These are phyloP conservation scores for Mythimna pallens DNA, from an alignment of 2,888 invertebrate species.

Conservation along the genomic window DNA sequence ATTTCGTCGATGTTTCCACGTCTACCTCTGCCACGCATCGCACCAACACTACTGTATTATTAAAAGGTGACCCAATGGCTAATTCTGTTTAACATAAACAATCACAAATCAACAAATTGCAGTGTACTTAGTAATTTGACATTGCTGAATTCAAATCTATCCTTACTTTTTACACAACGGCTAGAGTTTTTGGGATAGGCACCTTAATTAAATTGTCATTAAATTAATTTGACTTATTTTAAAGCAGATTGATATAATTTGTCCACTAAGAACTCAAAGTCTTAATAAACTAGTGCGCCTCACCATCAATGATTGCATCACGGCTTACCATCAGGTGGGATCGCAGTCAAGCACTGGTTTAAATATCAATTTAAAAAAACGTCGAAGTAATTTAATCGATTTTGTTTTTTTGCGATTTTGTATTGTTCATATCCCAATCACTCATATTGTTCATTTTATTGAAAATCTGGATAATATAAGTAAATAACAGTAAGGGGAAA, in stretches of 20 bases:
- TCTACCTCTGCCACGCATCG: conserved; percentile 73
- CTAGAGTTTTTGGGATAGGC: background rate
- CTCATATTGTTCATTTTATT: too few relatives aligned
- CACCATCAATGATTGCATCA: too few relatives aligned
- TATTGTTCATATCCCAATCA: too few relatives aligned
- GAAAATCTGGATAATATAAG: too few relatives aligned
- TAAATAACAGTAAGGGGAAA: too few relatives aligned
- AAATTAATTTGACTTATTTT: background rate
- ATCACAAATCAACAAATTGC: background rate
- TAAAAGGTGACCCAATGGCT: conserved; percentile 78
- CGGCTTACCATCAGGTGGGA: too few relatives aligned
- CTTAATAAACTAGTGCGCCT: too few relatives aligned
- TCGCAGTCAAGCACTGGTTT: too few relatives aligned
- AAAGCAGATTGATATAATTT: too few relatives aligned
- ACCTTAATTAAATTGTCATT: background rate
- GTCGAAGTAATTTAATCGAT: background rate
- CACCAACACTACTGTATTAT: conserved; percentile 70
- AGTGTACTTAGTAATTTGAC: background rate
- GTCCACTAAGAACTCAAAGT: too few relatives aligned
- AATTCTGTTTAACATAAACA: conserved; percentile 71
- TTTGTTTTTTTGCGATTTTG: background rate
- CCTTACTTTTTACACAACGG: background rate
- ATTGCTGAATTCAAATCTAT: too few relatives aligned
- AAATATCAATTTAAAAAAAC: too few relatives aligned
- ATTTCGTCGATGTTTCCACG: conserved; percentile 59